Base-by-base conservation (phyloP, 2,888 invertebrate genomes). In the Parnassius mnemosyne region DNA sequence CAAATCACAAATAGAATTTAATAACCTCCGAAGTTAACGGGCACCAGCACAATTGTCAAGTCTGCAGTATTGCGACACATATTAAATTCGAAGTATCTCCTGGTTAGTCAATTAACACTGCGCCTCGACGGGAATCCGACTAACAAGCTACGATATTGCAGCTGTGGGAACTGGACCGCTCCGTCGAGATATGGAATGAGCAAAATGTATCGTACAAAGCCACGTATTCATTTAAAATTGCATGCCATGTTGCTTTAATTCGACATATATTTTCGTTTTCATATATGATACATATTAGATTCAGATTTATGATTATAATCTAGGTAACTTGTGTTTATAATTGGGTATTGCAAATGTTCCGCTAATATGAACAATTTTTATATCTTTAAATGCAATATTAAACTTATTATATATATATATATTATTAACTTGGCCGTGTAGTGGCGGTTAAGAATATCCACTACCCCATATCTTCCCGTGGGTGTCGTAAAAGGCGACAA, bases 91-190 rank as follows among this genome's bases (percentile, higher is more conserved):
- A 76, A 73, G 75, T 76, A 78, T 75, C 72, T 74, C 72, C 70
- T 71, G 72, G 75, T 80, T 80, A 78, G 77, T 81, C 83, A 84
- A 84, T 85, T 85, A 84, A 81, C 80, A 78, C 75, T 73, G 72
- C 70, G 75, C 72, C 74, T 76, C 66, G 65, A 67, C 72, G 73
- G 70, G 71, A 79, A 76, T 78, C 76, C 75, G 61, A 73, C 81
- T 81, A 84, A 84, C 83, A 79, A 81, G 83, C 77, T 79, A 71
- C 71, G 71, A 71, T 63, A 63, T 55, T 63, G 55, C 63, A 52
- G 55, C 41, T 55, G 54, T 55, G 55, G 55, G 55, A 63, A 20
- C 58, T 41, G 42, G 42, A 58, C 50, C 57, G 54, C 34, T 16
- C 16, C 53, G 55, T 16, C 34, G 34, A 20, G 54, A 54, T 50